phyloP scores from a whole-genome alignment of 2,888 invertebrate species.

The Latrodectus elegans region DNA sequence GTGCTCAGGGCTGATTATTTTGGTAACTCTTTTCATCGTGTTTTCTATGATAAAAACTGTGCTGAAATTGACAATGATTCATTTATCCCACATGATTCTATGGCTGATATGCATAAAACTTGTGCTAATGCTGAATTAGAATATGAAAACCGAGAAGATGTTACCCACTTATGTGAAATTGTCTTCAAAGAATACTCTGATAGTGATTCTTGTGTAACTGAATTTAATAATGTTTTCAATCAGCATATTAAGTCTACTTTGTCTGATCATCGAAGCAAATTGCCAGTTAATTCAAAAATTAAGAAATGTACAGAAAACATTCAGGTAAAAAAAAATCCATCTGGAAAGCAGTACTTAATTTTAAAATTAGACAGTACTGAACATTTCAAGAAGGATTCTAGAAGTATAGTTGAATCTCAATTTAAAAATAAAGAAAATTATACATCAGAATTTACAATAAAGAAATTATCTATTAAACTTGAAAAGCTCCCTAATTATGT shows the following conservation, averaged over 20 bases:
- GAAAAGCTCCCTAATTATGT: conserved; percentile 9
- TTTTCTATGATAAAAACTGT: not conserved
- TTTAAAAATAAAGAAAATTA: not conserved
- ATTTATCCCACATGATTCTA: too few species aligned
- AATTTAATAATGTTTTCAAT: not conserved
- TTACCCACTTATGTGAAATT: conserved; percentile 8
- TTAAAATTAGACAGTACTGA: too few species aligned
- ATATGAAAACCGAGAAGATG: not conserved
- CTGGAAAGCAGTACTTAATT: too few species aligned
- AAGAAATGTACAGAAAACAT: too few species aligned
- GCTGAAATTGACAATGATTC: not conserved
- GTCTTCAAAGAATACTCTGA: not conserved
- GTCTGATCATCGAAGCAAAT: not conserved
- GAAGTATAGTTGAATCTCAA: not conserved
- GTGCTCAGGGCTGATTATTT: not conserved
- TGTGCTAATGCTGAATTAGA: not conserved
- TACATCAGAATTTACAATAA: not conserved
- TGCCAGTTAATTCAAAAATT: not conserved
- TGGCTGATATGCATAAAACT: too few species aligned
- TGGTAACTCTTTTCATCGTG: not conserved
- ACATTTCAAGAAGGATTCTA: too few species aligned
- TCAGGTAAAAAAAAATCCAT: too few species aligned
- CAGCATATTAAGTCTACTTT: not conserved
- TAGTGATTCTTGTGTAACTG: not conserved
- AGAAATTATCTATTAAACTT: not conserved